Conservation (phyloP, 1,140 invertebrate genomes). For the Philopotamus ludificatus region DNA sequence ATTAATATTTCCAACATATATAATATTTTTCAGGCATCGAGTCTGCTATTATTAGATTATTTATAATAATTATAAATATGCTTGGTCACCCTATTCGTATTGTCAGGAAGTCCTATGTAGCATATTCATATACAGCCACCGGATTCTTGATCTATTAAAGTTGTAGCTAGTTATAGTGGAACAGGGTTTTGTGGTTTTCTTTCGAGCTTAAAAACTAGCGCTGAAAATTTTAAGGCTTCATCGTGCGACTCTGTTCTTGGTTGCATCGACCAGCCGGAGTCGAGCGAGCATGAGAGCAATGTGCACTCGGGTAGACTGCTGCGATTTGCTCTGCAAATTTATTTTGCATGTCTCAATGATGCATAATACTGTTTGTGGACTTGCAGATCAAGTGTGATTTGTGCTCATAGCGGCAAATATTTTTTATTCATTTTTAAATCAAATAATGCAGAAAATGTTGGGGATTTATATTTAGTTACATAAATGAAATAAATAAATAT, state of each 20-base stretch:
- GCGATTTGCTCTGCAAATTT: neutral
- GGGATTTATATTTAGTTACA: no score
- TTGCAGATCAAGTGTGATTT: no score
- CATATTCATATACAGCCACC: neutral
- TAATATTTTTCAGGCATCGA: neutral
- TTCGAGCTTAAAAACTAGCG: neutral
- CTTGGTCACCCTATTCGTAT: neutral
- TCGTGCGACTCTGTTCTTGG: neutral
- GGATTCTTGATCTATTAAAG: neutral
- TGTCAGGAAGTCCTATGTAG: neutral
- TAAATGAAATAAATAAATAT: no score
- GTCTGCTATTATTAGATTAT: neutral
- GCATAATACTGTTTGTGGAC: no score
- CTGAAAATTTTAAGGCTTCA: neutral
- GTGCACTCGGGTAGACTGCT: neutral
- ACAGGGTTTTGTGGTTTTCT: neutral
- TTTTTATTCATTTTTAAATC: no score
- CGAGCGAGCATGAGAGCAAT: neutral
- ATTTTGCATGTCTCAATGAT: neutral
- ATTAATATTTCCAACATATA: neutral
- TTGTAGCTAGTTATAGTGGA: neutral
- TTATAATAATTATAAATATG: neutral
- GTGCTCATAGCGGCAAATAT: no score
- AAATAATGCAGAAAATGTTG: no score
- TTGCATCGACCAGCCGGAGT: neutral